These are phyloP conservation scores for Gastrophryne carolinensis DNA, from an alignment of 2,797 vertebrate genomes.

Conservation along the genomic window DNA sequence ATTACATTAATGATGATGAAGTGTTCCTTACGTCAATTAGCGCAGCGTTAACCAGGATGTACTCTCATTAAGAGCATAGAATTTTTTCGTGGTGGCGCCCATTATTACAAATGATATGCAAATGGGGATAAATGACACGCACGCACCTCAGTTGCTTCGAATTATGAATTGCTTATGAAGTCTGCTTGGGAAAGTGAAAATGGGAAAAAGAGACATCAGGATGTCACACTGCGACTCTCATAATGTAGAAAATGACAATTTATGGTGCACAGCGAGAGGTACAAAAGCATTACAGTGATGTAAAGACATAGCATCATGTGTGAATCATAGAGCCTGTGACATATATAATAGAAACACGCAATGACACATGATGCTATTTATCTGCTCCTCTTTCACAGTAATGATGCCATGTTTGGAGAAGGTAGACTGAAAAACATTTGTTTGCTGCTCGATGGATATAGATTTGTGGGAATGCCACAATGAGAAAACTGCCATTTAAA, in stretches of 20 bases:
- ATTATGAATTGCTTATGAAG: slow-evolving; percentile 27
- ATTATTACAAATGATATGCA: slow-evolving; percentile 41
- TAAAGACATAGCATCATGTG: background rate
- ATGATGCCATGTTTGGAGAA: background rate
- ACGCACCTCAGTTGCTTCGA: background rate
- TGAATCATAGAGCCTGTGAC: background rate
- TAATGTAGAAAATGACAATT: slow-evolving; percentile 29
- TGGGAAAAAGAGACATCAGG: slow-evolving; percentile 20
- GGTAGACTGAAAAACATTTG: slow-evolving; percentile 2
- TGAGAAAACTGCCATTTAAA: background rate
- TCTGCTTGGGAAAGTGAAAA: slow-evolving; percentile 1
- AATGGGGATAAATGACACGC: slow-evolving; percentile 32
- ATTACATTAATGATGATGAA: slow-evolving; percentile 30
- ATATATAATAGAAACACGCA: background rate
- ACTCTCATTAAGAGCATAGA: slow-evolving; percentile 28
- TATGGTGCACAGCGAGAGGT: slow-evolving; percentile 7
- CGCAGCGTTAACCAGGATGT: slow-evolving; percentile 28
- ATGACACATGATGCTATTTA: background rate
- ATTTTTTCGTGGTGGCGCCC: slow-evolving; percentile 23
- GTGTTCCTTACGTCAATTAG: slow-evolving; percentile 27
- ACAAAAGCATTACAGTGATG: slow-evolving; percentile 18
- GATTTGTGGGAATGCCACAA: background rate
- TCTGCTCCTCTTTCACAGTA: background rate
- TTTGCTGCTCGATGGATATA: background rate
- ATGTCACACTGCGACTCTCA: slow-evolving; percentile 9